Evolutionary conservation across 1,140 invertebrate genomes (phyloP).

Genomic region (Drosophila novamexicana): DNA sequence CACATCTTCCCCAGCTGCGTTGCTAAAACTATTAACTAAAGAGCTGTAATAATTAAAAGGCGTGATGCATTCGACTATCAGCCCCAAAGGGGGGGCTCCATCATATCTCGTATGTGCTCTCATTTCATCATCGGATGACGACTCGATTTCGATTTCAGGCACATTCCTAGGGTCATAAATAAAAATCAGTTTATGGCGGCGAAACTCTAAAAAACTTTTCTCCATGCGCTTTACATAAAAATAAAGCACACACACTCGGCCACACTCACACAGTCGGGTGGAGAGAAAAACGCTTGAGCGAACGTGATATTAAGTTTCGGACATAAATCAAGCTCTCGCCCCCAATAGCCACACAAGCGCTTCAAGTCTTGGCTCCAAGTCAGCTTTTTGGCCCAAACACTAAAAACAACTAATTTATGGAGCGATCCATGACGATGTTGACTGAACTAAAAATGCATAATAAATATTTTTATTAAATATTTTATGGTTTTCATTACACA

Average conservation of each 20-base stretch:
- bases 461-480: slow-evolving; percentile 82
- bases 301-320: slow-evolving; percentile 80
- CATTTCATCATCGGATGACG: slow-evolving; percentile 75
- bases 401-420: slow-evolving; percentile 81
- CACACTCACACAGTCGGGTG: slow-evolving; percentile 19
- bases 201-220: slow-evolving; percentile 79
- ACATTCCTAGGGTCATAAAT: slow-evolving; percentile 68
- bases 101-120: slow-evolving; percentile 52
- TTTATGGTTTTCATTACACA: slow-evolving; percentile 80
- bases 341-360: slow-evolving; percentile 38
- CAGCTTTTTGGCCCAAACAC: slow-evolving; percentile 64
- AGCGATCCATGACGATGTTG: slow-evolving; percentile 44
- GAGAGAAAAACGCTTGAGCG: slow-evolving; percentile 65
- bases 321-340: slow-evolving; percentile 79
- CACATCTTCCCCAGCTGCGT: slow-evolving; percentile 65
- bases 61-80: slow-evolving; percentile 64
- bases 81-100: slow-evolving; percentile 11
- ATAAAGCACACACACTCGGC: slow-evolving; percentile 53
- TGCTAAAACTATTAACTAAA: slow-evolving; percentile 80
- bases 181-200: slow-evolving; percentile 80
- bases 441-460: slow-evolving; percentile 61
- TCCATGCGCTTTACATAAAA: slow-evolving; percentile 81
- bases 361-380: slow-evolving; percentile 37
- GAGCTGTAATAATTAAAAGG: slow-evolving; percentile 80
- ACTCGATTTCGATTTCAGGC: slow-evolving; percentile 66